Evolutionary conservation across 2,888 invertebrate genomes (phyloP).

Genomic region (Latheticus oryzae): DNA sequence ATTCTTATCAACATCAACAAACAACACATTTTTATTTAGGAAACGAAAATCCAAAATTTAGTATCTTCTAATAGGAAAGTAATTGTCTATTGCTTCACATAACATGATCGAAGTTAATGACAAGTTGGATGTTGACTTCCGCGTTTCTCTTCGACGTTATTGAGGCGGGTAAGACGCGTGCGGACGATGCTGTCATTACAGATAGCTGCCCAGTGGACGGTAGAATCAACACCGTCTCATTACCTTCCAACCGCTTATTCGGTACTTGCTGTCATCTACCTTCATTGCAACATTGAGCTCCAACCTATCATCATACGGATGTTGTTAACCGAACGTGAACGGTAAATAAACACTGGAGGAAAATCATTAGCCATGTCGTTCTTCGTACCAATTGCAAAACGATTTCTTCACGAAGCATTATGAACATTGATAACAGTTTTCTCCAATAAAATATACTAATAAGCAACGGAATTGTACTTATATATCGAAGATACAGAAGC

Average conservation of each 20-base stretch:
- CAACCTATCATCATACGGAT: slow-evolving; percentile 39
- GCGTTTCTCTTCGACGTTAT: slow-evolving; percentile 38
- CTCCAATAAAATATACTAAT: too few relatives aligned
- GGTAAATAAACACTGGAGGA: slow-evolving; percentile 32
- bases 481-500: too few relatives aligned
- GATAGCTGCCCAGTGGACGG: slow-evolving; percentile 55
- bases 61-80: too few relatives aligned
- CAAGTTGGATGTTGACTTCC: slow-evolving; percentile 36
- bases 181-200: slow-evolving; percentile 47
- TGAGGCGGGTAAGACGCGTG: slow-evolving; percentile 34
- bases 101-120: slow-evolving; percentile 35
- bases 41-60: too few relatives aligned
- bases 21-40: too few relatives aligned
- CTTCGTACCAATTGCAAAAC: slow-evolving; percentile 19
- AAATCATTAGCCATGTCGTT: slow-evolving; percentile 26
- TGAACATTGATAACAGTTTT: too few relatives aligned
- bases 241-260: slow-evolving; percentile 42
- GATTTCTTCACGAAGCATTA: slow-evolving; percentile 25
- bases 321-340: slow-evolving; percentile 37
- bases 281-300: slow-evolving; percentile 34
- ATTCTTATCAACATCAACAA: too few relatives aligned
- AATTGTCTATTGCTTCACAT: slow-evolving; percentile 12
- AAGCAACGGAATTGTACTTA: too few relatives aligned
- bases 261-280: slow-evolving; percentile 32
- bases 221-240: slow-evolving; percentile 51